phyloP scores from a whole-genome alignment of 1,140 invertebrate species.

The Conopomorpha cramerella region DNA sequence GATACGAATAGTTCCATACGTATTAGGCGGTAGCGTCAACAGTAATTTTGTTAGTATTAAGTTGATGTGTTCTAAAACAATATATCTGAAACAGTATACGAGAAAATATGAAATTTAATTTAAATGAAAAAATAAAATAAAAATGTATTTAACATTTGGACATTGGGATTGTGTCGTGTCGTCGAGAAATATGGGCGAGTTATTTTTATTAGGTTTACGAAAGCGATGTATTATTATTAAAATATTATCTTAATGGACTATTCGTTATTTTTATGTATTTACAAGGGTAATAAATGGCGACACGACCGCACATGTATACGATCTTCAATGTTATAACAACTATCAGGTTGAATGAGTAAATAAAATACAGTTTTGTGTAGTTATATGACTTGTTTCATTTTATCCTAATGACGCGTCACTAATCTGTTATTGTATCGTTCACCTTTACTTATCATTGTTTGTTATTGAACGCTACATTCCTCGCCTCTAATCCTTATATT shows the following conservation, averaged over 20 bases:
- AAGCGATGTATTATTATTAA: no score
- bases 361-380: constrained; percentile 58
- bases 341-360: constrained; percentile 47
- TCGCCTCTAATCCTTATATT: no score
- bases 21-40: constrained; percentile 16
- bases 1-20: constrained; percentile 3
- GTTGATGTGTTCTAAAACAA: constrained; percentile 52
- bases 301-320: constrained; percentile 46
- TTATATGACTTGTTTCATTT: constrained; percentile 31
- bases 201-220: no score
- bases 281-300: no score
- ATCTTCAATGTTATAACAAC: constrained; percentile 54
- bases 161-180: constrained; percentile 26
- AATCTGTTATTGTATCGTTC: no score
- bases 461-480: no score
- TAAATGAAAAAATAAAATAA: no score
- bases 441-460: no score
- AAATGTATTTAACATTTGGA: constrained; percentile 26
- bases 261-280: no score
- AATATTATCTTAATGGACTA: no score
- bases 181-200: no score
- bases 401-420: no score
- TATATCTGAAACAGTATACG: constrained; percentile 59
- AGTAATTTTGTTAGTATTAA: constrained; percentile 33
- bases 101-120: constrained; percentile 25